Percentiles rank a stretch among this genome's conserved stretches.
phyloP scores from a whole-genome alignment of 2,888 invertebrate species.

The Rhodophaea formosa region DNA sequence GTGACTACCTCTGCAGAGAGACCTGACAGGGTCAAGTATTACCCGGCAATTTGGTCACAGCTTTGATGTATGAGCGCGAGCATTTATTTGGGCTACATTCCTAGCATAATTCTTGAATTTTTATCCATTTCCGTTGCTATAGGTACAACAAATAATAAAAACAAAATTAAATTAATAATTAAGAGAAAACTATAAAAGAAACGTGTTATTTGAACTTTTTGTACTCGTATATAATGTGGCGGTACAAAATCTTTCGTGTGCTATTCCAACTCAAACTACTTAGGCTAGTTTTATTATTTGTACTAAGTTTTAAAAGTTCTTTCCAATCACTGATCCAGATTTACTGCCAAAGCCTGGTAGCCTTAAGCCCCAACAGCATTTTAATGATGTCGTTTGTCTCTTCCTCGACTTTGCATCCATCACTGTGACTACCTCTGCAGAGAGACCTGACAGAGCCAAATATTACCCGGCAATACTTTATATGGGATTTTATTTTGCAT shows the following conservation, averaged over 20 bases:
- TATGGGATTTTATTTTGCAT: too few species aligned
- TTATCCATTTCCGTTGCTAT: too few species aligned
- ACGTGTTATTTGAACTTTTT: too few species aligned
- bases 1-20: background rate
- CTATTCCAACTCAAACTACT: too few species aligned
- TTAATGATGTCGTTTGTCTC: conserved; percentile 16
- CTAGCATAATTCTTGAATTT: too few species aligned
- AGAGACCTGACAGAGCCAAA: conserved; percentile 4
- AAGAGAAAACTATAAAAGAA: too few species aligned
- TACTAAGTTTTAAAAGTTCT: background rate
- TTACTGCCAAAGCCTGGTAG: background rate
- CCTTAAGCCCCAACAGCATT: background rate
- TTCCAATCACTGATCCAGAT: background rate
- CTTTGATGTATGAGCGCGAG: background rate
- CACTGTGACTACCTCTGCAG: background rate
- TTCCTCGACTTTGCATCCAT: background rate
- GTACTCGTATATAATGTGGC: too few species aligned
- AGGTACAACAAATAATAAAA: too few species aligned
- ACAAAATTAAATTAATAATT: too few species aligned
- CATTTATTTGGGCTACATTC: background rate
- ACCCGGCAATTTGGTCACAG: background rate
- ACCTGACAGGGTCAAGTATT: conserved; percentile 4
- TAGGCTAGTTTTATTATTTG: too few species aligned
- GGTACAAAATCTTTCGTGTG: too few species aligned
- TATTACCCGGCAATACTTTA: background rate